Conservation (phyloP, 2,113 vertebrate genomes). For the Calidris pygmaea region DNA sequence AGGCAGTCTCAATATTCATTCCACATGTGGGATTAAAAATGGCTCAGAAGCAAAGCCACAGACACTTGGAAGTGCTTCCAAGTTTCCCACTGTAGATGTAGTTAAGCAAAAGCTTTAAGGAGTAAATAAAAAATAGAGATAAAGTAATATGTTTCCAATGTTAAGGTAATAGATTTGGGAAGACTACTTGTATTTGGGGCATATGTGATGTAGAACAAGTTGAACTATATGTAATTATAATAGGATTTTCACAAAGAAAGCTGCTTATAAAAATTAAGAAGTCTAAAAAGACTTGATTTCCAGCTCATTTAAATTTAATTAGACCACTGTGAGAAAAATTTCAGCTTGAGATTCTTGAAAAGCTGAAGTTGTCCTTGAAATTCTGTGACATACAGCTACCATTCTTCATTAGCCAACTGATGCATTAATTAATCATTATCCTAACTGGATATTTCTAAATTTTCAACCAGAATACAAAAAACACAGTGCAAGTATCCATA, state of each 20-base stretch:
- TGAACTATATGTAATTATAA: not conserved
- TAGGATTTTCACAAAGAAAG: slow-evolving; percentile 1
- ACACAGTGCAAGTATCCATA: not conserved
- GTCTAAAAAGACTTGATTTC: slow-evolving; percentile 40
- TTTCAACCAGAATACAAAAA: slow-evolving; percentile 25
- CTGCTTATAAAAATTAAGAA: slow-evolving; percentile 14
- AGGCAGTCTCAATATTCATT: not conserved
- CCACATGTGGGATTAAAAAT: not conserved
- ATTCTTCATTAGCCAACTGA: slow-evolving; percentile 41
- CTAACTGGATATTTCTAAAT: not conserved
- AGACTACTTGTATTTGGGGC: not conserved
- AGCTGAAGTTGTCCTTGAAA: slow-evolving; percentile 65
- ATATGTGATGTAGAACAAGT: not conserved
- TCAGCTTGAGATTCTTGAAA: slow-evolving; percentile 28
- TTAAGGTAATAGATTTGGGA: not conserved
- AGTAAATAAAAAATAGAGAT: not conserved
- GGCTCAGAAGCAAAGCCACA: not conserved
- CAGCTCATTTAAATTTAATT: slow-evolving; percentile 61
- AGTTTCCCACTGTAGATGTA: not conserved
- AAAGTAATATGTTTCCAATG: not conserved
- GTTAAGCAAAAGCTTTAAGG: not conserved
- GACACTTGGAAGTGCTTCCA: not conserved
- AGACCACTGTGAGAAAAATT: slow-evolving; percentile 32
- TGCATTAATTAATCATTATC: slow-evolving; percentile 60
- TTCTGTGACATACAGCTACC: slow-evolving; percentile 12